Evolutionary conservation across 2,113 vertebrate genomes (phyloP).

Genomic region (Piaya cayana): DNA sequence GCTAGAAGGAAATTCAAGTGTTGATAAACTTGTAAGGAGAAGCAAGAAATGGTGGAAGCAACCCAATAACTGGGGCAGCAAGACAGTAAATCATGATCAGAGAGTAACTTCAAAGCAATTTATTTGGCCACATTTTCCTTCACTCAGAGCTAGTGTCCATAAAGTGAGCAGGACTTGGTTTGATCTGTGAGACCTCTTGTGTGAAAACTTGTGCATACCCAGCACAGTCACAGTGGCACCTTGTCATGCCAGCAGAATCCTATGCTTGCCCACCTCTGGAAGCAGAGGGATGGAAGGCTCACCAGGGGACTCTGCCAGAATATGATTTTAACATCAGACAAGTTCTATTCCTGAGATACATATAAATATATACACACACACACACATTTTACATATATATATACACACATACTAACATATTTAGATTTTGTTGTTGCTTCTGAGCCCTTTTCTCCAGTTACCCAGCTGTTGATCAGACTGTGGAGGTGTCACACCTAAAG

Average conservation of each 20-base stretch:
- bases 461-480: neutral
- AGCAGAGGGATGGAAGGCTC: neutral
- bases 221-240: fast-evolving
- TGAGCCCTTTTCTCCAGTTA: neutral
- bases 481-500: neutral
- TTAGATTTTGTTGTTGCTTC: neutral
- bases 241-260: neutral
- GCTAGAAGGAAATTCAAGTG: neutral
- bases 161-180: neutral
- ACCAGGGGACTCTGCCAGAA: neutral
- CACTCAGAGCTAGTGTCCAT: neutral
- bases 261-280: neutral
- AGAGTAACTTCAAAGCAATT: neutral
- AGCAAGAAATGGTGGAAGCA: neutral
- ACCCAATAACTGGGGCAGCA: neutral
- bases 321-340: neutral
- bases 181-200: neutral
- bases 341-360: neutral
- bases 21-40: neutral
- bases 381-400: no score
- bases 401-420: neutral
- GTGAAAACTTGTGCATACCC: neutral
- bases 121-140: neutral
- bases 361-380: no score
- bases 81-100: neutral